phyloP scores from a whole-genome alignment of 2,888 invertebrate genomes.

The Tachina fera region DNA sequence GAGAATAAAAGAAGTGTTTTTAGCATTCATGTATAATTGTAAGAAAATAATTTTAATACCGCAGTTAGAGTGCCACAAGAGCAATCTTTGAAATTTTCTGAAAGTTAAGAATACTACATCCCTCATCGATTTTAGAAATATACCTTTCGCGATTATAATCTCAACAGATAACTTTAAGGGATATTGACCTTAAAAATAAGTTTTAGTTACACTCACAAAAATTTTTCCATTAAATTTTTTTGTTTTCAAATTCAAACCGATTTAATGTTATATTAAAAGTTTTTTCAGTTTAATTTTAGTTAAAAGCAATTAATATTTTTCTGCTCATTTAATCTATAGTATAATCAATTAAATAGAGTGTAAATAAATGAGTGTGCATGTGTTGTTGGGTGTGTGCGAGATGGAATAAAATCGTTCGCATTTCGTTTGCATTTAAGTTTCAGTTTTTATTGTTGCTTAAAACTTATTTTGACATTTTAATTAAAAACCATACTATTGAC shows the following conservation, averaged over 20 bases:
- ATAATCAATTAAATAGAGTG: conserved; percentile 65
- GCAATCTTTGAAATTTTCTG: too few species aligned
- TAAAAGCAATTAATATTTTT: conserved; percentile 58
- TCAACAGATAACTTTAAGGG: not conserved
- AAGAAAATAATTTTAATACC: too few species aligned
- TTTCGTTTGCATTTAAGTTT: conserved; percentile 45
- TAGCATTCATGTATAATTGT: too few species aligned
- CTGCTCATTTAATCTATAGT: conserved; percentile 63
- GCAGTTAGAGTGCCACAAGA: too few species aligned
- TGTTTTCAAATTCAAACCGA: not conserved
- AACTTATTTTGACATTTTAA: conserved; percentile 71
- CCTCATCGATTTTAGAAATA: too few species aligned
- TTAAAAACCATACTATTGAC: conserved; percentile 71
- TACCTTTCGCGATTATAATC: too few species aligned
- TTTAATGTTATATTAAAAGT: conserved; percentile 3
- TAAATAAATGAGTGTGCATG: not conserved
- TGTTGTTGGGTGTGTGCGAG: not conserved
- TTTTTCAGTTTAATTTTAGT: conserved; percentile 7
- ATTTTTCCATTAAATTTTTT: conserved; percentile 3
- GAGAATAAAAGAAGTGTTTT: too few species aligned
- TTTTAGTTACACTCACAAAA: too few species aligned
- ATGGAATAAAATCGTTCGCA: conserved; percentile 50
- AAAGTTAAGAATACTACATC: too few species aligned
- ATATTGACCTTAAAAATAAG: too few species aligned
- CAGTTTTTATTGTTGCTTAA: conserved; percentile 59